phyloP scores from a whole-genome alignment of 2,888 invertebrate species.

The Schizotus pectinicornis region DNA sequence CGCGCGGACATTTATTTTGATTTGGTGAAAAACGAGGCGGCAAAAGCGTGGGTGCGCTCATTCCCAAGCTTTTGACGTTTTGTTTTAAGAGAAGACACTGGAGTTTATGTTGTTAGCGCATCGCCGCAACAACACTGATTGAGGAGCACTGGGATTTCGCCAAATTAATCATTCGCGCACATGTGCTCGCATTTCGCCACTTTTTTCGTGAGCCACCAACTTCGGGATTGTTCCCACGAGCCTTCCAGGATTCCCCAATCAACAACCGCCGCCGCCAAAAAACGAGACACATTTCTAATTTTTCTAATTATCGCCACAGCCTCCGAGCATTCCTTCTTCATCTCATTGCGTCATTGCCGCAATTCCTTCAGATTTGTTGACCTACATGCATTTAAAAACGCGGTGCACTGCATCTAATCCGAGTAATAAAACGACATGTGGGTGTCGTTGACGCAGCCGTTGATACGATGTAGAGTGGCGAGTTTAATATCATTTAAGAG shows the following conservation, averaged over 20 bases:
- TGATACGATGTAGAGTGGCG: too few relatives aligned
- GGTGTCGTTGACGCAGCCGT: too few relatives aligned
- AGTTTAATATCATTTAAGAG: too few relatives aligned
- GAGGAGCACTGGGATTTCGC: constrained; percentile 9
- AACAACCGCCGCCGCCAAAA: neutral
- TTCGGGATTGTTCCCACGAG: constrained; percentile 35
- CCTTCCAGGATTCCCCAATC: constrained; percentile 16
- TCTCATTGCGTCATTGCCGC: neutral
- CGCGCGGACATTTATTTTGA: too few relatives aligned
- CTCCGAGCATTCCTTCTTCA: neutral
- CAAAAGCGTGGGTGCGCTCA: too few relatives aligned
- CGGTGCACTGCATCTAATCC: too few relatives aligned
- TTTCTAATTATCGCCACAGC: neutral
- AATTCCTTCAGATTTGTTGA: too few relatives aligned
- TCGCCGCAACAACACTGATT: neutral
- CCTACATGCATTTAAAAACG: too few relatives aligned
- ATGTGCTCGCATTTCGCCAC: constrained; percentile 33
- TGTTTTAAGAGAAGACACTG: neutral
- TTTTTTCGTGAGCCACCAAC: constrained; percentile 38
- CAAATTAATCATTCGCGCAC: constrained; percentile 30
- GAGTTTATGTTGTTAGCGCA: neutral
- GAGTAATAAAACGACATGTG: too few relatives aligned
- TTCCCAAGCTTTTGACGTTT: neutral
- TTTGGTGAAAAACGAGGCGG: neutral
- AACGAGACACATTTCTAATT: neutral